A percentile compares a stretch with the other conserved stretches of the same genome.
phyloP scores from a whole-genome alignment of 2,888 invertebrate species.

The Scelioninae gen. 2 region DNA sequence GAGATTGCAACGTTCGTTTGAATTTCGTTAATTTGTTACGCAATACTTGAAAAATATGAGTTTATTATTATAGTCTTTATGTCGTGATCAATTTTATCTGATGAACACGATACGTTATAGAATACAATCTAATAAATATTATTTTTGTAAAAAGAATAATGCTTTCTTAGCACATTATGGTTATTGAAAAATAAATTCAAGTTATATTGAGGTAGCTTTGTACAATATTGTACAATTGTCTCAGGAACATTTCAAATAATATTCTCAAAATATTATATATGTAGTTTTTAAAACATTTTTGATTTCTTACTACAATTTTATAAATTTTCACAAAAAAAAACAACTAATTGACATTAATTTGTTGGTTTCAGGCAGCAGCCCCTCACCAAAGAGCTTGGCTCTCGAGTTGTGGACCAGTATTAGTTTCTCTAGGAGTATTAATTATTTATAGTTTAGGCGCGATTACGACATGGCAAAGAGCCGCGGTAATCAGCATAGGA shows the following conservation, averaged over 20 bases:
- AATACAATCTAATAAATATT: too few species aligned
- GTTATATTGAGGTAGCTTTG: too few species aligned
- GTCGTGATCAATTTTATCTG: neutral
- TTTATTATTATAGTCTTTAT: slow-evolving; percentile 8
- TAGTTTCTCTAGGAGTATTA: slow-evolving; percentile 84
- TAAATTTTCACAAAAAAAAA: too few species aligned
- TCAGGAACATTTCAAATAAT: too few species aligned
- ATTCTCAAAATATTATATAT: too few species aligned
- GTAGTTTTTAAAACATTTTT: neutral
- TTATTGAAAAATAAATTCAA: too few species aligned
- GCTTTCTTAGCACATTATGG: too few species aligned
- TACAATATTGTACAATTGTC: too few species aligned
- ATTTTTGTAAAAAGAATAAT: too few species aligned
- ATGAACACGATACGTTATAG: neutral
- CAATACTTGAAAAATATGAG: slow-evolving; percentile 20
- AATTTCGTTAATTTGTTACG: slow-evolving; percentile 22
- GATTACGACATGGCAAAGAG: slow-evolving; percentile 81
- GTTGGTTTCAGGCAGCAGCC: slow-evolving; percentile 78
- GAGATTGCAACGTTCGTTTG: slow-evolving; percentile 25
- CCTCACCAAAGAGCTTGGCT: slow-evolving; percentile 82
- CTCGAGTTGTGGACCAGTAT: slow-evolving; percentile 82
- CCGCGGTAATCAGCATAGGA: slow-evolving; percentile 80
- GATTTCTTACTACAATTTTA: too few species aligned
- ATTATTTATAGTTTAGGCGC: slow-evolving; percentile 83
- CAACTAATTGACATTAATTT: too few species aligned